Evolutionary conservation across 1,140 invertebrate species (phyloP).

Genomic region (Drosophila auraria): DNA sequence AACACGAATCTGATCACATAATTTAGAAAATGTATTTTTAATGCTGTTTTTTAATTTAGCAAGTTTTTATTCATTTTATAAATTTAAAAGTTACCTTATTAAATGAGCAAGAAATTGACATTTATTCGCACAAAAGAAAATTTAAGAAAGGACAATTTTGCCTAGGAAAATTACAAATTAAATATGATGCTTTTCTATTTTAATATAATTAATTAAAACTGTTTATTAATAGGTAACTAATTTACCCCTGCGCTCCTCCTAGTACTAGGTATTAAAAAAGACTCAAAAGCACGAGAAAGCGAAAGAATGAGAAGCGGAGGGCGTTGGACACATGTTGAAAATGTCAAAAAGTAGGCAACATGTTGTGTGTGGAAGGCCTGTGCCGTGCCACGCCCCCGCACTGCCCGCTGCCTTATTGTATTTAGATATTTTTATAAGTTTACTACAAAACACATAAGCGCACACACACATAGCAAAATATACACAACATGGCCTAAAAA

Average conservation of each 20-base stretch:
- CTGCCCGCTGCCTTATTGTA: constrained; percentile 50
- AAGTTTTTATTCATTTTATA: too few relatives aligned
- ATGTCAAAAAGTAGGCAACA: constrained; percentile 83
- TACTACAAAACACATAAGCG: constrained; percentile 51
- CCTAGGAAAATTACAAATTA: too few relatives aligned
- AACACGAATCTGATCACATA: too few relatives aligned
- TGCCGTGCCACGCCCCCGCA: constrained; percentile 5
- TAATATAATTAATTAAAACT: too few relatives aligned
- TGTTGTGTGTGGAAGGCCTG: constrained; percentile 64
- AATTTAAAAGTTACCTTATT: too few relatives aligned
- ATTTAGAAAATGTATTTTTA: too few relatives aligned
- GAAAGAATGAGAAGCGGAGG: constrained; percentile 12
- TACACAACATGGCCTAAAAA: constrained; percentile 50
- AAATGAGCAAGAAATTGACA: too few relatives aligned
- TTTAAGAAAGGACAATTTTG: too few relatives aligned
- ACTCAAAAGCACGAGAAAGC: constrained; percentile 9
- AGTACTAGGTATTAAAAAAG: constrained; percentile 2
- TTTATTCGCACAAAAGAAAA: too few relatives aligned
- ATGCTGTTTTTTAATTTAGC: too few relatives aligned
- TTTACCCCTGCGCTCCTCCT: neutral
- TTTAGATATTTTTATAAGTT: constrained; percentile 68
- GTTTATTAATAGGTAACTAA: neutral
- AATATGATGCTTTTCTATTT: too few relatives aligned
- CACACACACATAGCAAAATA: constrained; percentile 20
- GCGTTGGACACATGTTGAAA: constrained; percentile 80